These are phyloP conservation scores for Danionella cerebrum DNA, from an alignment of 2,113 vertebrate genomes.

Conservation along the genomic window DNA sequence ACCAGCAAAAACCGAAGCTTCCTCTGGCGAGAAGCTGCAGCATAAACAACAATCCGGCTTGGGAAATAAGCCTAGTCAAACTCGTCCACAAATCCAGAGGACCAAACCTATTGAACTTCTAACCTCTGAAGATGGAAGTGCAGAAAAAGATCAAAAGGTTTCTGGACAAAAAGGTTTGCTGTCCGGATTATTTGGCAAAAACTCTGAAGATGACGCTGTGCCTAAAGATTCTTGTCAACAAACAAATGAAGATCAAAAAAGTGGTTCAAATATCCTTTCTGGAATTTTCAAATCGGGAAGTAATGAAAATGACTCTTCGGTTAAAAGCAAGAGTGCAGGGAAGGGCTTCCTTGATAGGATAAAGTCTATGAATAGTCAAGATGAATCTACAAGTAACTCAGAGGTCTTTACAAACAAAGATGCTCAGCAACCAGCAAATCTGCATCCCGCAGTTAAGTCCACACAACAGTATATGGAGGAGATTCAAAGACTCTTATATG, in stretches of 20 bases:
- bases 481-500: slow-evolving; percentile 61
- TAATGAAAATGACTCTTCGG: slow-evolving; percentile 49
- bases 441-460: slow-evolving; percentile 47
- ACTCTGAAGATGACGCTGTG: slow-evolving; percentile 55
- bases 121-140: slow-evolving; percentile 40
- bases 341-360: slow-evolving; percentile 35
- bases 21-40: slow-evolving; percentile 34
- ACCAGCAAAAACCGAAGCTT: slow-evolving; percentile 11
- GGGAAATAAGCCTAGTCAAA: slow-evolving; percentile 31
- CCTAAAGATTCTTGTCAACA: slow-evolving; percentile 38
- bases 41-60: slow-evolving; percentile 30
- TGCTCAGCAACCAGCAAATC: neutral
- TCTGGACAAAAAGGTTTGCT: slow-evolving; percentile 59
- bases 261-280: slow-evolving; percentile 63
- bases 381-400: slow-evolving; percentile 11
- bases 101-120: slow-evolving; percentile 53
- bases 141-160: slow-evolving; percentile 48
- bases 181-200: slow-evolving; percentile 63
- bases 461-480: slow-evolving; percentile 59
- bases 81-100: slow-evolving; percentile 53
- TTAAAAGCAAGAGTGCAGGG: slow-evolving; percentile 49
- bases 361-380: slow-evolving; percentile 36
- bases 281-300: slow-evolving; percentile 66
- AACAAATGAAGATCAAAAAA: slow-evolving; percentile 48
- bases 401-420: neutral